Evolutionary conservation across 1,140 invertebrate species (phyloP).

Genomic region (Atta colombica): DNA sequence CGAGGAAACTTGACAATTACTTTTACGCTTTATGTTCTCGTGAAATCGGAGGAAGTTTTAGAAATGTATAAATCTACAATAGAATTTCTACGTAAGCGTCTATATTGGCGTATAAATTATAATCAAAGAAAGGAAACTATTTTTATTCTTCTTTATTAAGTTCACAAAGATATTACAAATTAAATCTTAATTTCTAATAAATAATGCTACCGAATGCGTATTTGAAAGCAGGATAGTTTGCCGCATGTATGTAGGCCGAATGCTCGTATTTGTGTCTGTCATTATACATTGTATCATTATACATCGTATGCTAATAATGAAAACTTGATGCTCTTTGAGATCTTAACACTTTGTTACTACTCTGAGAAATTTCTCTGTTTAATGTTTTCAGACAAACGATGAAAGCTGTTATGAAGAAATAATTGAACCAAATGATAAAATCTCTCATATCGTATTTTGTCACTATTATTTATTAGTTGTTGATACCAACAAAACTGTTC

Average conservation of each 20-base stretch:
- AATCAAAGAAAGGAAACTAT: background rate
- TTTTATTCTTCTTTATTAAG: background rate
- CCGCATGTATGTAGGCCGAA: too few species aligned
- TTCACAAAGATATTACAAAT: background rate
- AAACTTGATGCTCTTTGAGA: background rate
- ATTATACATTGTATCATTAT: background rate
- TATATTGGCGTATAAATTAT: background rate
- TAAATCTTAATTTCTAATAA: background rate
- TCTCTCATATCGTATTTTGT: background rate
- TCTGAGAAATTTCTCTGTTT: background rate
- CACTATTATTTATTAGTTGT: background rate
- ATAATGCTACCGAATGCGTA: background rate
- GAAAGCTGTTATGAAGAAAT: background rate
- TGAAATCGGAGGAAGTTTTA: background rate
- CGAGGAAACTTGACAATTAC: slow-evolving; percentile 28
- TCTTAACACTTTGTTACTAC: background rate
- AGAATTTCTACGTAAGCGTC: background rate
- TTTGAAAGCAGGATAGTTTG: background rate
- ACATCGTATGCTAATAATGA: slow-evolving; percentile 9
- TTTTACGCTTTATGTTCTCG: slow-evolving; percentile 25
- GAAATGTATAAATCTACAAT: slow-evolving; percentile 15
- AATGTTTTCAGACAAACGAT: background rate
- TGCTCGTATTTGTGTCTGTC: background rate
- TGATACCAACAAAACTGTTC: background rate
- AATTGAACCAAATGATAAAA: background rate